Evolutionary conservation across 2,113 vertebrate genomes (phyloP).

Genomic region (Saccopteryx bilineata): DNA sequence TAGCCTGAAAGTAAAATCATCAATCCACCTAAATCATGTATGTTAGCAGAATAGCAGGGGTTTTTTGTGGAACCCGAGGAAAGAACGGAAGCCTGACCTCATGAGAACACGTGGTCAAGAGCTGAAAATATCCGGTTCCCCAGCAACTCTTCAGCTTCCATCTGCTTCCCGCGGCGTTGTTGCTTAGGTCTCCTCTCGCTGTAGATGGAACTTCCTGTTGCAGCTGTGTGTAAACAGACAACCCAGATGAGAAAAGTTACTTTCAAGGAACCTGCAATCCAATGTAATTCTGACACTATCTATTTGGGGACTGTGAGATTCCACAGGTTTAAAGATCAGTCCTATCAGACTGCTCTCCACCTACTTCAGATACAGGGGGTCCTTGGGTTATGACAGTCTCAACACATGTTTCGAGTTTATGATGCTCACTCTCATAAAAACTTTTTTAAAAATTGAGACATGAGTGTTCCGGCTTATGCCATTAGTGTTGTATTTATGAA

Average conservation of each 20-base stretch:
- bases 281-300: not conserved
- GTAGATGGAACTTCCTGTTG: not conserved
- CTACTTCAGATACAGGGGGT: not conserved
- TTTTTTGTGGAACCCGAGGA: not conserved
- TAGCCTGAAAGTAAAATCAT: not conserved
- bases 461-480: no score
- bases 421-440: no score
- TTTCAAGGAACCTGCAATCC: not conserved
- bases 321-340: not conserved
- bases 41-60: not conserved
- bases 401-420: no score
- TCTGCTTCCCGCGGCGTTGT: not conserved
- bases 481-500: no score
- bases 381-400: no score
- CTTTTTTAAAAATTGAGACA: no score
- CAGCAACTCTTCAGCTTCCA: not conserved
- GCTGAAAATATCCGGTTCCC: not conserved
- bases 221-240: not conserved
- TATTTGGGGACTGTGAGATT: not conserved
- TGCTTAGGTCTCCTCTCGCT: not conserved
- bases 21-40: not conserved
- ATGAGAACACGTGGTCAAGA: not conserved
- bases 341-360: not conserved
- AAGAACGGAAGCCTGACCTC: not conserved
- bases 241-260: not conserved